Evolutionary conservation across 2,888 invertebrate genomes (phyloP).

Genomic region (Tipula helvola): DNA sequence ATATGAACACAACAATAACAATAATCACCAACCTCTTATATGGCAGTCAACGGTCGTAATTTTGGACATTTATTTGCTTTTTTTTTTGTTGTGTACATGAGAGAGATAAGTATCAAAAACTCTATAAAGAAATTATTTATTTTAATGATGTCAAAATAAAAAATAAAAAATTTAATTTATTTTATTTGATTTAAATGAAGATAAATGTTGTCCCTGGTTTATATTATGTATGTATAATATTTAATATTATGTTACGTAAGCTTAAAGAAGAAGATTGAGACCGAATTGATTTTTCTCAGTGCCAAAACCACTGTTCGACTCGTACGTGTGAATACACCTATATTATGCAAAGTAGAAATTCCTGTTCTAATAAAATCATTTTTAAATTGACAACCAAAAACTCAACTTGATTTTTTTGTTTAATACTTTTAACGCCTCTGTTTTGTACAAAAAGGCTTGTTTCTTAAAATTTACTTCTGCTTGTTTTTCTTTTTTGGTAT

Average conservation of each 20-base stretch:
- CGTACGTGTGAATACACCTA: not conserved
- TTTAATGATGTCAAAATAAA: not conserved
- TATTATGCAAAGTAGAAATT: not conserved
- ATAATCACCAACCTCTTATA: not conserved
- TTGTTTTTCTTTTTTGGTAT: not conserved
- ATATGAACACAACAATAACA: not conserved
- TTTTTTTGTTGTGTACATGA: not conserved
- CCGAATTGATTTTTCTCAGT: not conserved
- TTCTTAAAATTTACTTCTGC: not conserved
- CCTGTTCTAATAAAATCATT: not conserved
- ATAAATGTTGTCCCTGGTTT: not conserved
- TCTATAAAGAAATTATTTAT: not conserved
- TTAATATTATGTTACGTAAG: not conserved
- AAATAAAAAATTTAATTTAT: not conserved
- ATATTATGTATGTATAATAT: not conserved
- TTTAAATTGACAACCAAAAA: not conserved
- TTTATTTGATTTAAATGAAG: not conserved
- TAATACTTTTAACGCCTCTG: not conserved
- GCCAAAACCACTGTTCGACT: not conserved
- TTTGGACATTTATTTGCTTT: not conserved
- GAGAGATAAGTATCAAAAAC: not conserved
- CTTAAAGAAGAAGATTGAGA: not conserved
- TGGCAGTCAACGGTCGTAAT: not conserved
- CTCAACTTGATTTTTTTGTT: not conserved
- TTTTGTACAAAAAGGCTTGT: not conserved